Evolutionary conservation across 2,888 invertebrate genomes (phyloP).

Genomic region (Melipona beecheii): DNA sequence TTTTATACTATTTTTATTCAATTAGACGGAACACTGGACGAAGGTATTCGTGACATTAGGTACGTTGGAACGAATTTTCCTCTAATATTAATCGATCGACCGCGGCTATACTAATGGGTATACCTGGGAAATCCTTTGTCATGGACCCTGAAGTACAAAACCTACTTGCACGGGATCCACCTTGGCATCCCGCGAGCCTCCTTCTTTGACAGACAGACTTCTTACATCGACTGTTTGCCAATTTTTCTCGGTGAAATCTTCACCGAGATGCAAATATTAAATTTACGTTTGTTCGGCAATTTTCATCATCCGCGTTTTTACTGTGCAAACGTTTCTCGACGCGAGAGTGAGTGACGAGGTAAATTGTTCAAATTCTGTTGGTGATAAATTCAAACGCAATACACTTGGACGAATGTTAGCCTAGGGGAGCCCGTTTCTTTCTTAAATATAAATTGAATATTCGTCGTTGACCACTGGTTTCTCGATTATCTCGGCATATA

Average conservation of each 20-base stretch:
- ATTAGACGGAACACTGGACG: constrained; percentile 74
- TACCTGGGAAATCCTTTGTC: constrained; percentile 71
- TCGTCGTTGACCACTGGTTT: neutral
- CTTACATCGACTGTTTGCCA: constrained; percentile 46
- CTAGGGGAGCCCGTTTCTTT: neutral
- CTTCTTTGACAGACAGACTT: constrained; percentile 65
- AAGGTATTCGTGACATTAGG: constrained; percentile 72
- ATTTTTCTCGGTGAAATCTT: constrained; percentile 11
- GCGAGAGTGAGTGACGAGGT: constrained; percentile 31
- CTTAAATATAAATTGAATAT: neutral
- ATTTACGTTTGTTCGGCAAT: constrained; percentile 11
- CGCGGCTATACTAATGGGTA: constrained; percentile 29
- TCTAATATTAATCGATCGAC: constrained; percentile 35
- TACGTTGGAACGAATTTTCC: constrained; percentile 64
- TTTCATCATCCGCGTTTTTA: constrained; percentile 5
- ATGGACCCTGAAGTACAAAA: constrained; percentile 60
- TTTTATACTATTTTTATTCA: constrained; percentile 75
- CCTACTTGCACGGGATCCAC: constrained; percentile 76
- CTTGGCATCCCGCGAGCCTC: constrained; percentile 60
- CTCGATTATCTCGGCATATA: neutral
- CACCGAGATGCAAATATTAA: neutral
- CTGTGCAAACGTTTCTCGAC: constrained; percentile 23
- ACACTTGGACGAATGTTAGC: constrained; percentile 7
- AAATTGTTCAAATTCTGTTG: constrained; percentile 14
- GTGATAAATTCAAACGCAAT: constrained; percentile 3